A percentile compares a stretch with the other conserved stretches of the same genome.
These are phyloP conservation scores for Ptilodon capucinus DNA, from an alignment of 2,888 invertebrate species.

Conservation along the genomic window DNA sequence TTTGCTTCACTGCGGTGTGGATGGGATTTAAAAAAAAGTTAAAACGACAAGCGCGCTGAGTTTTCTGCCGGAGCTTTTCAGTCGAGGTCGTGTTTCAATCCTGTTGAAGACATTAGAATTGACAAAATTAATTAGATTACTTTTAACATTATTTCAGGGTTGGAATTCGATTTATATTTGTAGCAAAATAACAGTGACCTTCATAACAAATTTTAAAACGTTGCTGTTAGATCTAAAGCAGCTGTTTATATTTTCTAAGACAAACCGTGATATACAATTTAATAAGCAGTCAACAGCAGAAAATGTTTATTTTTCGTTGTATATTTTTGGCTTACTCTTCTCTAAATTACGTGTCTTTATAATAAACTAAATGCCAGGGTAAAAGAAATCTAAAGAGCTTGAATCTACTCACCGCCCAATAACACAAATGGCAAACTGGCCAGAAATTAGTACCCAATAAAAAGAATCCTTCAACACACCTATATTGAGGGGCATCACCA, in stretches of 20 bases:
- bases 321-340: not conserved
- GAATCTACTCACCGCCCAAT: not conserved
- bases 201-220: no score
- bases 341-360: not conserved
- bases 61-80: no score
- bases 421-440: not conserved
- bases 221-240: no score
- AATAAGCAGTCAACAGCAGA: not conserved
- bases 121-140: no score
- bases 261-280: no score
- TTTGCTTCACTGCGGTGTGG: not conserved
- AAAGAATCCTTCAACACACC: conserved; percentile 2
- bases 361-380: not conserved
- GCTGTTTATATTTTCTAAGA: no score
- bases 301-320: no score
- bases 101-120: no score
- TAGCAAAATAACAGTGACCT: no score
- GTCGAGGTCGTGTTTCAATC: no score
- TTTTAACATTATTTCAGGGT: not conserved
- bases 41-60: no score
- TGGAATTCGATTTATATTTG: not conserved
- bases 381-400: not conserved
- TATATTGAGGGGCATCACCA: conserved; percentile 7
- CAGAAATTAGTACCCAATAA: conserved; percentile 3
- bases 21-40: no score